Percentiles rank a stretch among this genome's conserved stretches.
Evolutionary conservation across 2,797 vertebrate genomes (phyloP).

Genomic region (Periparus ater): DNA sequence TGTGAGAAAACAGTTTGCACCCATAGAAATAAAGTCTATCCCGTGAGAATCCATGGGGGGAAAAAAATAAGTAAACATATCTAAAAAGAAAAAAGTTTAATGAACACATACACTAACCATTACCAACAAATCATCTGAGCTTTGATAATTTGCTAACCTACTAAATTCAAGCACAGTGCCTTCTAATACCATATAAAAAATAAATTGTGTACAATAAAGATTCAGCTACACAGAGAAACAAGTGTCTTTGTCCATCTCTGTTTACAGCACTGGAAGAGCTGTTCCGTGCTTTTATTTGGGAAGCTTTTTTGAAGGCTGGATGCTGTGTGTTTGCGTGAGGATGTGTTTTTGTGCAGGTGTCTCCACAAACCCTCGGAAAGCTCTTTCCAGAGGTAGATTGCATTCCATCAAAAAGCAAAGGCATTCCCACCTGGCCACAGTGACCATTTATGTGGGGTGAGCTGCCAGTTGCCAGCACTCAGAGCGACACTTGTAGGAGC

Average conservation of each 20-base stretch:
- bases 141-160: background rate
- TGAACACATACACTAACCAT: too few relatives aligned
- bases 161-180: background rate
- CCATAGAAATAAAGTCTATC: background rate
- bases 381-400: background rate
- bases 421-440: background rate
- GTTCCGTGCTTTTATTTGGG: background rate
- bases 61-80: background rate
- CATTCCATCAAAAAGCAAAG: background rate
- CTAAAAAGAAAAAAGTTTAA: background rate
- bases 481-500: background rate
- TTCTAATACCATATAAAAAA: background rate
- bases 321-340: accelerated
- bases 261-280: background rate
- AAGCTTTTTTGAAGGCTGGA: background rate
- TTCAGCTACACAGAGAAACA: background rate
- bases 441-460: background rate
- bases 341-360: slow-evolving; percentile 1
- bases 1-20: background rate
- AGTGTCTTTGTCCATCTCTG: background rate
- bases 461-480: background rate
- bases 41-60: background rate
- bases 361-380: background rate
- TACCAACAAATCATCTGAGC: background rate
- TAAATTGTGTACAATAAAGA: too few relatives aligned